Base-by-base conservation (phyloP, 1,140 invertebrate genomes). In the Aradophagus sp. region DNA sequence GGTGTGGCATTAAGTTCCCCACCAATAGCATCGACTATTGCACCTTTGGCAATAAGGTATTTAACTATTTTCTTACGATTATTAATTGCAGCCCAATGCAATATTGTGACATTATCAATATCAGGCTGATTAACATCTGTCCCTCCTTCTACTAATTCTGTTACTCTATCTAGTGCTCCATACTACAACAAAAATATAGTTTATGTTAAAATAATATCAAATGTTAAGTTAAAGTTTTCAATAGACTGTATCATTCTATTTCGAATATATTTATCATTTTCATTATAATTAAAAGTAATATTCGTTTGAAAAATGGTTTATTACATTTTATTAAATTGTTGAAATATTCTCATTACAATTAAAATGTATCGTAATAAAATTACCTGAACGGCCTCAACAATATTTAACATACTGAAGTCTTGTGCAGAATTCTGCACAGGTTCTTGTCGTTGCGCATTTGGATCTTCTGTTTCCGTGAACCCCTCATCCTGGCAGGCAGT, bases 51-150 rank as follows among this genome's bases (percentile, higher is more conserved):
- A 50, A 97, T 89, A 65, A 93, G 92, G 84, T 96, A 96, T 67
- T 92, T 91, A 32, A 98, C 95, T 77, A 99, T 95, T 75, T 98
- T 95, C 41, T 91, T 90, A 13, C 95, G 88, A 88, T 99, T 99
- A 83, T 99, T 99, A 74, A 99, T 99, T 11, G 98, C 93, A 12
- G 97, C 97, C 98, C 98, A 99, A 81, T 99, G 98, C 0, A 99
- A 87, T n/a, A 99, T 86, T 1, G 97, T 96, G 8, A 97, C 95
- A n/a, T 94, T 95, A 83, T 97, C 95, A 67, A 88, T 87, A 80
- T 97, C 95, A 32, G 93, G 90, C 77, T 95, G 89, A 84, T 97
- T 97, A 0, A 97, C 95, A 86, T 96, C 93, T 84, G 92, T 94
- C 1, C 95, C 95, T 35, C 89, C 89, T 75, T 98, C 96, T 1